Base-by-base conservation (phyloP, 2,888 invertebrate species). In the Pantelozetes paolii region DNA sequence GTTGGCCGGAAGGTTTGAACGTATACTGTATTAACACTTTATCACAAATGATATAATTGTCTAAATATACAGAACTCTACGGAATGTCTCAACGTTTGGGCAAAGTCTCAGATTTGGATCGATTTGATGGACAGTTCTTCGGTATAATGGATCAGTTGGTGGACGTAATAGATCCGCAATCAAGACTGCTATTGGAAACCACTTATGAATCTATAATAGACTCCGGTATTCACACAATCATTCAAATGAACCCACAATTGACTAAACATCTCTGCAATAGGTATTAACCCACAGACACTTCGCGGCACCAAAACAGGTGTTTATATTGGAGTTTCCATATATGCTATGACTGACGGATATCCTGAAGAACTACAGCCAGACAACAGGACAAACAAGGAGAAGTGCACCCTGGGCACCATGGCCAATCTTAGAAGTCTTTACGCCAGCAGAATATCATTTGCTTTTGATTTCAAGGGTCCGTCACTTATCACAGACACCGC, bases 401-500 rank as follows among this genome's bases (percentile, higher is more conserved):
- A n/a, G n/a, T n/a, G n/a, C 81, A 88, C 88, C 48, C 97, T 97
- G 83, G 91, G 90, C 75, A 86, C 96, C 81, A 94, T 92, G 1
- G 96, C 94, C 36, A 91, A 91, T 82, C 90, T 91, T 32, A 79
- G 93, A 76, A 91, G 92, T 5, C 93, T 94, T 92, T 86, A 93
- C 80, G 89, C 91, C n/a, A 96, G 97, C 81, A 87, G 89, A 81
- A 86, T 98, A 76, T 96, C 96, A 0, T 98, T 89, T 85, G 89
- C 93, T 70, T 97, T 96, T 83, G 95, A 98, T 82, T 90, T 96
- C 78, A 90, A 87, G 81, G 95, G 86, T 82, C 75, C 73, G 20
- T 96, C 96, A 82, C 95, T 90, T 83, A 90, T 94, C 45, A 84
- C 97, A 64, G 98, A 99, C 84, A 97, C 98, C 1, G 98, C 98